phyloP scores from a whole-genome alignment of 2,888 invertebrate species.

The Parnassius mnemosyne region DNA sequence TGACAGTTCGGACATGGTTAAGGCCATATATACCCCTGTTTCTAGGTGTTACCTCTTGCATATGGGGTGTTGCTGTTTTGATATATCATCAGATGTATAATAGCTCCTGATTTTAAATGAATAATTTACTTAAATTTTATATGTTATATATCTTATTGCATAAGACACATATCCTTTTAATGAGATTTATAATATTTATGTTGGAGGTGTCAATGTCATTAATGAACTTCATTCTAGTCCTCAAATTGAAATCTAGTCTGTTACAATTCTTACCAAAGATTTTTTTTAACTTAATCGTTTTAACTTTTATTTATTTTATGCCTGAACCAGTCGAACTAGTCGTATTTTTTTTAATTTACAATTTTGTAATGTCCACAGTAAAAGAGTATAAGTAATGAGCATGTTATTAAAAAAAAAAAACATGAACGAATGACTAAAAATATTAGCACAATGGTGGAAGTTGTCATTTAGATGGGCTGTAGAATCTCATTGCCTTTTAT shows the following conservation, averaged over 20 bases:
- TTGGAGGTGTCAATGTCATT: not conserved
- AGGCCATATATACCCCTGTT: constrained; percentile 87
- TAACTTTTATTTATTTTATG: constrained; percentile 26
- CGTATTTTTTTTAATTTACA: constrained; percentile 38
- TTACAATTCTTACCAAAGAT: constrained; percentile 36
- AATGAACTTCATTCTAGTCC: constrained; percentile 19
- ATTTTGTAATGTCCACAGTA: not conserved
- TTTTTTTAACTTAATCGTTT: constrained; percentile 21
- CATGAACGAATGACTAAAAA: constrained; percentile 9
- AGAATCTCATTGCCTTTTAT: constrained; percentile 62
- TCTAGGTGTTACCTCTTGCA: constrained; percentile 93
- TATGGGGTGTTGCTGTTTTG: constrained; percentile 86
- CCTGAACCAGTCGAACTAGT: constrained; percentile 65
- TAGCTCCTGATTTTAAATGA: constrained; percentile 43
- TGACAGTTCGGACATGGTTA: constrained; percentile 81
- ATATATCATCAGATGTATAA: constrained; percentile 71
- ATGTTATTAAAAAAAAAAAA: too few relatives aligned
- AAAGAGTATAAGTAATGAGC: not conserved
- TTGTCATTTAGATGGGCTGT: constrained; percentile 46
- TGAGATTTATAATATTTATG: not conserved
- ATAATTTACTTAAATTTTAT: not conserved
- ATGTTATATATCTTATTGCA: not conserved
- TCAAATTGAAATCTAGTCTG: constrained; percentile 29
- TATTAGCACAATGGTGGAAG: constrained; percentile 22
- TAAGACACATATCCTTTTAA: too few relatives aligned